Evolutionary conservation across 2,888 invertebrate species (phyloP).

Genomic region (Mythimna loreyi): DNA sequence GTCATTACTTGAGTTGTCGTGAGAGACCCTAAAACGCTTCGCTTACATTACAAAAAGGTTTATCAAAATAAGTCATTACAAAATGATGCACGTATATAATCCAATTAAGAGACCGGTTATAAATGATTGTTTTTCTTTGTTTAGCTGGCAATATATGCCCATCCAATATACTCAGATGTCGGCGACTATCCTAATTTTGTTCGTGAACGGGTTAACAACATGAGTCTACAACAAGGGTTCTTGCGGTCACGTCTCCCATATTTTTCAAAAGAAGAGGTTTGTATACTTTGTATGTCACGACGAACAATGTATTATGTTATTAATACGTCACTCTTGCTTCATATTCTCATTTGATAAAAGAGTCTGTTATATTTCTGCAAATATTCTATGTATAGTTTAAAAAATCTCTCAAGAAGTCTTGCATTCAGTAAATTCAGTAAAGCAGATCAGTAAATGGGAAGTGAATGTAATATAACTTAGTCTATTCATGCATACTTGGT

Average conservation of each 20-base stretch:
- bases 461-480: neutral
- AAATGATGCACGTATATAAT: no score
- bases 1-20: neutral
- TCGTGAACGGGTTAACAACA: conserved; percentile 81
- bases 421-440: no score
- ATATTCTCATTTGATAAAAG: neutral
- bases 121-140: neutral
- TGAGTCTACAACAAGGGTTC: conserved; percentile 84
- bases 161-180: conserved; percentile 86
- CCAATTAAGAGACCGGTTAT: neutral
- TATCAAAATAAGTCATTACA: neutral
- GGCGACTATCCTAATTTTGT: conserved; percentile 88
- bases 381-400: neutral
- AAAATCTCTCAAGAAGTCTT: neutral
- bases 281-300: conserved; percentile 39
- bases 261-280: conserved; percentile 84
- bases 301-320: neutral
- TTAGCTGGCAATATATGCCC: conserved; percentile 86
- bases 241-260: conserved; percentile 86
- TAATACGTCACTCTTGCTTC: neutral
- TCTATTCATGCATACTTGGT: no score
- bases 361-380: neutral
- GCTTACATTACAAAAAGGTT: neutral
- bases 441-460: neutral
- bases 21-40: neutral